phyloP scores from a whole-genome alignment of 2,113 vertebrate species.

The Anarhynchus alexandrinus region DNA sequence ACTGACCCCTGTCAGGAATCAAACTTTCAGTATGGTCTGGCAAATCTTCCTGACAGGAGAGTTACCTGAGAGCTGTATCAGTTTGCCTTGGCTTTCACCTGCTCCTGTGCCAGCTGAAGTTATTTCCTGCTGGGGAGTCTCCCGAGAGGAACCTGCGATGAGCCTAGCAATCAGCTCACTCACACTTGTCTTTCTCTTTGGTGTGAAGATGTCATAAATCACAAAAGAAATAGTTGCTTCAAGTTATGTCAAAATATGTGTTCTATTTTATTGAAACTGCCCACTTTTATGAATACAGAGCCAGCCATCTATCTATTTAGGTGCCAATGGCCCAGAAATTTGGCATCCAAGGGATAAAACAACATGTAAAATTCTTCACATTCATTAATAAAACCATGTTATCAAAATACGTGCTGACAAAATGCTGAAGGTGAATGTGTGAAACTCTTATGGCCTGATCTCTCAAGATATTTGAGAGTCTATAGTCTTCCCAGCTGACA shows the following conservation, averaged over 20 bases:
- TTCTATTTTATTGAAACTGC: not conserved
- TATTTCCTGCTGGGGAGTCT: not conserved
- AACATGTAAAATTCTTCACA: not conserved
- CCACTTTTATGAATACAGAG: not conserved
- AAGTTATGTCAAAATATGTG: not conserved
- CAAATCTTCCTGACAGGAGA: not conserved
- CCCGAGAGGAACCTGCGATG: not conserved
- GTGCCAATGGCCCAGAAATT: not conserved
- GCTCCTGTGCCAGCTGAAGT: not conserved
- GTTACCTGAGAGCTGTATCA: not conserved
- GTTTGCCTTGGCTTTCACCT: not conserved
- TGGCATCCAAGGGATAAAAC: not conserved
- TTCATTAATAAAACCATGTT: not conserved
- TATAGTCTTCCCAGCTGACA: not conserved
- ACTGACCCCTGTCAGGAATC: not conserved
- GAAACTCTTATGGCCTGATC: not conserved
- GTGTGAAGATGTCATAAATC: not conserved
- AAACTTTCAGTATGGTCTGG: not conserved
- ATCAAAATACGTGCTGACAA: not conserved
- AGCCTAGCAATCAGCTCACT: not conserved
- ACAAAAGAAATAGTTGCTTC: not conserved
- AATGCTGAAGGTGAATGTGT: not conserved
- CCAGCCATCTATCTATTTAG: not conserved
- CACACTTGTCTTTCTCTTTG: not conserved
- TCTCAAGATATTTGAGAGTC: not conserved